Evolutionary conservation across 35 echinoderm and acorn worm species (phyloP), one percentile per base, ranked within the genome.

Genomic region (Anneissia japonica): DNA sequence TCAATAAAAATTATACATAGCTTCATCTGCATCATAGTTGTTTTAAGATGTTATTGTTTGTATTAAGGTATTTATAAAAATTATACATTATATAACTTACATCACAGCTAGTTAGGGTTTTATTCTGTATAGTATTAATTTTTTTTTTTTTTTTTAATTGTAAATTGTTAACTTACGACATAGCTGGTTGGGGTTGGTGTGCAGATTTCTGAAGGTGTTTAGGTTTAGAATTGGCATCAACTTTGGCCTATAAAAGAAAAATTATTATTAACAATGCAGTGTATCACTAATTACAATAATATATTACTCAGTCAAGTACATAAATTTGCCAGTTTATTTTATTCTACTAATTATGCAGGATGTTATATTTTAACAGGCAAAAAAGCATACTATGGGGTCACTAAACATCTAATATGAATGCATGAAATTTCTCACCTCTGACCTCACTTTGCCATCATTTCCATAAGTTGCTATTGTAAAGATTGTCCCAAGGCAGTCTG

Each of bases 401-500:
- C 35, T 74, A 75, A 38, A 23, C 0, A 74, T 26, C n/a, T 6
- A 64, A 85, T 14, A 14, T 28, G 28, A 28, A 14, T 64, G 28
- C 12, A 28, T 14, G 51, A 64, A 64, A 64, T 64, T 14, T 38
- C 74, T 34, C 74, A 35, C 76, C 76, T 38, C 76, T 38, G 32
- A 35, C 13, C 32, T 89, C 28, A 76, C 39, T 26, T 91, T 34
- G 2, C 95, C 95, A 86, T 97, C 91, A 16, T 77, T 39, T 32
- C 91, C 91, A 73, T 77, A 91, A 4, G 88, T 84, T 19, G 36
- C 45, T 6, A 97, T 76, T 0, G 43, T 38, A 37, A 73, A 38
- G 36, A 93, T 36, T 1, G 75, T 38, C 12, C 91, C 95, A 46
- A 74, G 23, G 38, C 95, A 97, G 78, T 97, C 95, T 31, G 95